Percentiles rank a stretch among this genome's conserved stretches.
phyloP scores from a whole-genome alignment of 2,113 vertebrate genomes.

The Peromyscus polionotus region DNA sequence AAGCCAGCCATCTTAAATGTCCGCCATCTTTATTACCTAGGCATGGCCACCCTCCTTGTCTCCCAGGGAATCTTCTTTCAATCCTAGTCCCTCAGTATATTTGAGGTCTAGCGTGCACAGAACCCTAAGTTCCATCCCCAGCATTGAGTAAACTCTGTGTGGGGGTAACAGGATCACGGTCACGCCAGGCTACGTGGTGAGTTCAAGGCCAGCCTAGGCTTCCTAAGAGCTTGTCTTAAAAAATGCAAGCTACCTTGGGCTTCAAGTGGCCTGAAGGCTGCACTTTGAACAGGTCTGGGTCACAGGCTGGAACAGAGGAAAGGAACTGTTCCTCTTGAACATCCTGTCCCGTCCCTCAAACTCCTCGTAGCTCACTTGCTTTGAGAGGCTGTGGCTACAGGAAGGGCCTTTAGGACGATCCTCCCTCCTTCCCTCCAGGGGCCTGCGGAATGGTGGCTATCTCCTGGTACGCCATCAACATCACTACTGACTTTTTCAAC shows the following conservation, averaged over 20 bases:
- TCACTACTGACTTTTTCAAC: constrained; percentile 93
- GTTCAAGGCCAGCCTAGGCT: background rate
- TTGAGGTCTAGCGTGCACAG: background rate
- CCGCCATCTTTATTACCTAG: background rate
- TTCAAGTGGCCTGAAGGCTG: background rate
- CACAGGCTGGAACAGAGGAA: background rate
- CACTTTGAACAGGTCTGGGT: too few species aligned
- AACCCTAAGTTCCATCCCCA: background rate
- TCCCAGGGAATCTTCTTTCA: background rate
- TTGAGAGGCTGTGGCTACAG: background rate
- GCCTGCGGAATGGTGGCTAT: constrained; percentile 92
- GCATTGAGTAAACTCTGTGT: background rate
- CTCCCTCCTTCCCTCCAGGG: constrained; percentile 82
- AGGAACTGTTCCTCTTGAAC: background rate
- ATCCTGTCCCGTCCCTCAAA: background rate
- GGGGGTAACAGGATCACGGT: background rate
- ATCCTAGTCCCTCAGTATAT: background rate
- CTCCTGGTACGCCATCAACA: constrained; percentile 95
- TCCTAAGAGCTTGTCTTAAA: background rate
- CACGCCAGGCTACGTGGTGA: background rate
- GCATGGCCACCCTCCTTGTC: background rate
- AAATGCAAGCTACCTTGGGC: background rate
- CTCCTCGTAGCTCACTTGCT: background rate
- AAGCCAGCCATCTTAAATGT: background rate
- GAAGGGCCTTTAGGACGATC: background rate